Evolutionary conservation across 2,113 vertebrate species (phyloP).

Genomic region (Halichoerus grypus): DNA sequence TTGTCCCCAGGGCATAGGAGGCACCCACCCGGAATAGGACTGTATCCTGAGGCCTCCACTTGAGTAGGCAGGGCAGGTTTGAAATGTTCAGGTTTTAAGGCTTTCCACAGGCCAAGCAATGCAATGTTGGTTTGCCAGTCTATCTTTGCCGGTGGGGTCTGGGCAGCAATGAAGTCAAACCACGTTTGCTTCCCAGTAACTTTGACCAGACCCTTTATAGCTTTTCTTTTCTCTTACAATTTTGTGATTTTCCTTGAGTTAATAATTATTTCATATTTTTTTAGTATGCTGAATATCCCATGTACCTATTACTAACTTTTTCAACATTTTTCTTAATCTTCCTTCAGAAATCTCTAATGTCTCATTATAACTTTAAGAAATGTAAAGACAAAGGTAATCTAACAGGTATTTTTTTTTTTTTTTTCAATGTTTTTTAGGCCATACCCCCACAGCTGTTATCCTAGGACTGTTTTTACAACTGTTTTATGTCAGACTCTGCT

Average conservation of each 20-base stretch:
- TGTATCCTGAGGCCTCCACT: neutral
- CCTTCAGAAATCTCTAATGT: neutral
- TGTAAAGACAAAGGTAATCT: neutral
- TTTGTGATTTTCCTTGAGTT: neutral
- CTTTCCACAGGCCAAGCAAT: neutral
- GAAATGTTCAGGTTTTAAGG: neutral
- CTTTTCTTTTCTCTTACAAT: neutral
- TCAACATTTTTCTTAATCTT: neutral
- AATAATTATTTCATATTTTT: neutral
- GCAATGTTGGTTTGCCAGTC: too few relatives aligned
- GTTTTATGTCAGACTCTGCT: neutral
- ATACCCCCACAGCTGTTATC: neutral
- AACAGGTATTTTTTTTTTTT: neutral
- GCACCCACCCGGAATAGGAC: neutral
- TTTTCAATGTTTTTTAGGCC: neutral
- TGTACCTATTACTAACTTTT: neutral
- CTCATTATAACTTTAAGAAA: neutral
- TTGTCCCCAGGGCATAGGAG: fast-evolving
- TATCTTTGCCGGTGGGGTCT: neutral
- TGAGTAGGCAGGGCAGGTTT: neutral
- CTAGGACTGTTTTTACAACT: neutral
- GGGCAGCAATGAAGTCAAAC: neutral
- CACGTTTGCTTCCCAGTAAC: neutral
- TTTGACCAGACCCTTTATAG: neutral
- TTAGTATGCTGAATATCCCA: neutral